A percentile compares a stretch with the other conserved stretches of the same genome.
These are phyloP conservation scores for Nemapogon koenigi DNA, from an alignment of 2,888 invertebrate species.

Conservation along the genomic window DNA sequence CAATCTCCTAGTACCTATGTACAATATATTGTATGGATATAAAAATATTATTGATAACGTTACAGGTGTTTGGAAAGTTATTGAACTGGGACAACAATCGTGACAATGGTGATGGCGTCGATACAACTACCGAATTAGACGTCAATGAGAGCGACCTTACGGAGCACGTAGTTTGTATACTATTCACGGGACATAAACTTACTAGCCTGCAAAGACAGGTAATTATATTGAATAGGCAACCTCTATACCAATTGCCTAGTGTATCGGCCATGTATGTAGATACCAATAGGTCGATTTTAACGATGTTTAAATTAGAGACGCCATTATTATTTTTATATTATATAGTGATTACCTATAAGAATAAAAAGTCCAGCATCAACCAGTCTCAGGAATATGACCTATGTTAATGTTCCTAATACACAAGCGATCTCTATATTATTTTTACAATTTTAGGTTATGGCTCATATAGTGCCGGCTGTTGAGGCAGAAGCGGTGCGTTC, in stretches of 20 bases:
- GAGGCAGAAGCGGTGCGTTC: constrained; percentile 86
- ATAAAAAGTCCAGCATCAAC: no score
- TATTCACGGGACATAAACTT: constrained; percentile 92
- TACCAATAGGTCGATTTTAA: neutral
- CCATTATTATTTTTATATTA: no score
- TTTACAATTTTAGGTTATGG: constrained; percentile 68
- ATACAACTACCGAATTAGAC: constrained; percentile 29
- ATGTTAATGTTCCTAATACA: neutral
- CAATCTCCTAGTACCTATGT: no score
- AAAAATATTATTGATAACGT: no score
- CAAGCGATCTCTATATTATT: neutral
- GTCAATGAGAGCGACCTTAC: constrained; percentile 72
- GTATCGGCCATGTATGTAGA: neutral
- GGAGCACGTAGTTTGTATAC: constrained; percentile 95
- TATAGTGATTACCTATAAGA: no score
- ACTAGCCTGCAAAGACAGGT: constrained; percentile 94
- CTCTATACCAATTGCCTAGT: neutral
- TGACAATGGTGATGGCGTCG: constrained; percentile 28
- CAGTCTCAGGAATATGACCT: no score
- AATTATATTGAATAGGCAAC: neutral
- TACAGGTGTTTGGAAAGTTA: constrained; percentile 89
- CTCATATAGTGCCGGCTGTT: constrained; percentile 90
- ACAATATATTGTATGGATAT: no score
- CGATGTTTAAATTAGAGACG: neutral
- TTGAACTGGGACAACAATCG: constrained; percentile 70